Conservation (phyloP, 2,888 invertebrate species). For the Hetaerina titia region DNA sequence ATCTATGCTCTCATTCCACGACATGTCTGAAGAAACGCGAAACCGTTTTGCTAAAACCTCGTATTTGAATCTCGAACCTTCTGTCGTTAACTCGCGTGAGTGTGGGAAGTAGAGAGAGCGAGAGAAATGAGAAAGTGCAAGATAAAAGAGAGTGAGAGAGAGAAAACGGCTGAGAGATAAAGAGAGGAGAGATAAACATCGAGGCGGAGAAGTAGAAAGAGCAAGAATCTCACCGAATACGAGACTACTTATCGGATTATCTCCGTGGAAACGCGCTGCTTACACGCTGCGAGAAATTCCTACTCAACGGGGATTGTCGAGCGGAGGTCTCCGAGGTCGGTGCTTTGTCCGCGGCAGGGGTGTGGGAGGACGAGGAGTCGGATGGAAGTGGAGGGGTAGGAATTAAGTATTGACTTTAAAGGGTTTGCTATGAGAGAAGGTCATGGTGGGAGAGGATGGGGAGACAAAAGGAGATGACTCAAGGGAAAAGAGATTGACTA, state of each 20-base stretch:
- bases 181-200: not conserved
- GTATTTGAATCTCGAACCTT: not conserved
- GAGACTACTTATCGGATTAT: slow-evolving; percentile 16
- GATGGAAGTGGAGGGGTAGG: not conserved
- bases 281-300: slow-evolving; percentile 36
- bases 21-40: not conserved
- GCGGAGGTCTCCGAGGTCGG: not conserved
- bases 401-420: not conserved
- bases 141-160: not conserved
- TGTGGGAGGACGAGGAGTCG: not conserved
- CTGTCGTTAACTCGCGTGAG: not conserved
- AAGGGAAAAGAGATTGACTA: not conserved
- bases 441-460: not conserved
- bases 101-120: not conserved
- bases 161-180: not conserved
- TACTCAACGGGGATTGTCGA: slow-evolving; percentile 40
- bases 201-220: not conserved
- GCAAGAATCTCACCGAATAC: slow-evolving; percentile 8
- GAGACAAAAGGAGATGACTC: not conserved
- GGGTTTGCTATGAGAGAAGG: not conserved
- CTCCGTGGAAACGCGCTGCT: slow-evolving; percentile 43
- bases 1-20: not conserved
- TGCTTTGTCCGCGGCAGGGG: not conserved
- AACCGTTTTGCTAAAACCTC: not conserved
- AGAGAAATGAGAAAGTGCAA: not conserved